A percentile compares a stretch with the other conserved stretches of the same genome.
phyloP scores from a whole-genome alignment of 2,888 invertebrate species.

The Neria commutata region DNA sequence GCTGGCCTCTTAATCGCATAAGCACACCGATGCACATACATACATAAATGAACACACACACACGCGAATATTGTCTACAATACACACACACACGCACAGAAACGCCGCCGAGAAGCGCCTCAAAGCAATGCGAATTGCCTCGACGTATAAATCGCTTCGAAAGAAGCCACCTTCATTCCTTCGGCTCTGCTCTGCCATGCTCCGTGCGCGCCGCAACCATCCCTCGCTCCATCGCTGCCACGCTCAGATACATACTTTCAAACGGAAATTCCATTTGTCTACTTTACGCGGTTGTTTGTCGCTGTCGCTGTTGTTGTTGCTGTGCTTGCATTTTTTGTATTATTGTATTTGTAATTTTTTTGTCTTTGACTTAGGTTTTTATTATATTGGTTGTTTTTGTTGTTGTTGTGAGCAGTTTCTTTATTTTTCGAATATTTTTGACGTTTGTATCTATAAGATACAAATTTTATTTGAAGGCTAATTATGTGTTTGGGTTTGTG shows the following conservation, averaged over 20 bases:
- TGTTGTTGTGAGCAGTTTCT: constrained; percentile 13
- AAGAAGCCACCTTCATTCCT: constrained; percentile 33
- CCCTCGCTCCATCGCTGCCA: constrained; percentile 5
- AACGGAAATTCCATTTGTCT: constrained; percentile 6
- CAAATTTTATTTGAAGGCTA: constrained; percentile 11
- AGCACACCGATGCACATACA: constrained; percentile 20
- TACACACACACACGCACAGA: background rate
- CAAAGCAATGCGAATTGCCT: too few species aligned
- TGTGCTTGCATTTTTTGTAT: constrained; percentile 41
- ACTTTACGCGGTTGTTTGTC: background rate
- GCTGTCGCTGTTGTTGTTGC: constrained; percentile 16
- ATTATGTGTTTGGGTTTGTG: background rate
- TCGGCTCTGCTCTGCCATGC: background rate
- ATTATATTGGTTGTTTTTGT: constrained; percentile 19
- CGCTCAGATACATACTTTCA: constrained; percentile 35
- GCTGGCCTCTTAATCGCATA: constrained; percentile 12
- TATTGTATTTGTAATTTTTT: constrained; percentile 38
- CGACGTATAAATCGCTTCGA: constrained; percentile 53
- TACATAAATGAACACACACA: constrained; percentile 13
- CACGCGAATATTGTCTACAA: background rate
- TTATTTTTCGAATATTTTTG: background rate
- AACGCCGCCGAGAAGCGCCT: constrained; percentile 31
- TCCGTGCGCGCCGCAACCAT: background rate
- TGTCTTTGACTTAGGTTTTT: constrained; percentile 1
- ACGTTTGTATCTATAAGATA: constrained; percentile 9